Evolutionary conservation across 2,888 invertebrate genomes (phyloP).

Genomic region (Notocelia uddmanniana): DNA sequence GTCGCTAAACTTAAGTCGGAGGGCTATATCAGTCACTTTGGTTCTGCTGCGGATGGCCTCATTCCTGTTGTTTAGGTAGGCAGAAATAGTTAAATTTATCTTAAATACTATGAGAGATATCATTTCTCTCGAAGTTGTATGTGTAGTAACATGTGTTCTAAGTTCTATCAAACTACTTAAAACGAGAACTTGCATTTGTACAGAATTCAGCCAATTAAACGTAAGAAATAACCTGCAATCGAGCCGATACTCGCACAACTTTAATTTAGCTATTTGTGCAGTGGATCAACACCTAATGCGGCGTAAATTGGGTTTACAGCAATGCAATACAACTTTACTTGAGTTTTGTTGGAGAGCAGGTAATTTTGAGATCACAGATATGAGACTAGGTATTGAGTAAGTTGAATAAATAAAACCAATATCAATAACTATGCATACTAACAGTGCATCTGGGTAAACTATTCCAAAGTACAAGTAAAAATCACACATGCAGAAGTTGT

Average conservation of each 20-base stretch:
- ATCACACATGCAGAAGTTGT: no score
- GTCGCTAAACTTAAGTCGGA: no score
- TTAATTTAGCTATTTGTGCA: conserved; percentile 59
- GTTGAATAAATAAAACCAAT: no score
- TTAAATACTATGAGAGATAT: no score
- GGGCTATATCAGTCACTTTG: no score
- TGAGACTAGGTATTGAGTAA: background rate
- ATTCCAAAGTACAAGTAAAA: no score
- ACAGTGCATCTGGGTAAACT: no score
- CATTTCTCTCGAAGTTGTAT: background rate
- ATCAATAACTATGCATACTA: no score
- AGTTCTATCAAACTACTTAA: background rate
- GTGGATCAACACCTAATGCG: conserved; percentile 52
- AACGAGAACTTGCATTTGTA: background rate
- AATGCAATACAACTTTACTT: conserved; percentile 14
- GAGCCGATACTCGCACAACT: conserved; percentile 49
- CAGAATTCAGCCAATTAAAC: conserved; percentile 22
- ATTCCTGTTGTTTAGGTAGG: no score
- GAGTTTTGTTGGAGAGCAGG: background rate
- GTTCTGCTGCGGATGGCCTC: no score
- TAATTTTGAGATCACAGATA: background rate
- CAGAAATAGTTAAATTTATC: background rate
- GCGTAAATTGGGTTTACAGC: conserved; percentile 56
- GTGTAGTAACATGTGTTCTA: background rate
- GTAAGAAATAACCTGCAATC: conserved; percentile 12